These are phyloP conservation scores for Caenorhabditis angaria DNA, from an alignment of 2,888 invertebrate species.

Conservation along the genomic window DNA sequence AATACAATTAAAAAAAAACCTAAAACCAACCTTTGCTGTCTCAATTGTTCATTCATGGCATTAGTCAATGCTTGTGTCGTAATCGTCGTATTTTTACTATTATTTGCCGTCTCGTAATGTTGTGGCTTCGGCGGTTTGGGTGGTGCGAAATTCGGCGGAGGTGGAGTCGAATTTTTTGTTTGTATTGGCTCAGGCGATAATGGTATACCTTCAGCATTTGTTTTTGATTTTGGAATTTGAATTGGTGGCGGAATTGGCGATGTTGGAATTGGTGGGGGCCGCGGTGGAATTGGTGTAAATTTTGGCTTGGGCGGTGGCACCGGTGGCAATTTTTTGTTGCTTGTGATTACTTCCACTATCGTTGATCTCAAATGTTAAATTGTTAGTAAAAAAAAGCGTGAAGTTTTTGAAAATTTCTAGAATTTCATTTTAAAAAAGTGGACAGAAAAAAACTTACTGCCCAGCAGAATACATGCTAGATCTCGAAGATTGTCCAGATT, in stretches of 20 bases:
- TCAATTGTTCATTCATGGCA: conserved; percentile 42
- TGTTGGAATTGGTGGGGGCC: conserved; percentile 21
- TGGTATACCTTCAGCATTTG: not conserved
- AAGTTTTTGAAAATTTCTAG: not conserved
- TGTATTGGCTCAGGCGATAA: conserved; percentile 7
- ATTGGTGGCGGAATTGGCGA: conserved; percentile 42
- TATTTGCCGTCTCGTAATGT: not conserved
- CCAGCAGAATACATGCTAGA: conserved; percentile 34
- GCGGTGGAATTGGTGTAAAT: conserved; percentile 5
- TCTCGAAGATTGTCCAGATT: conserved; percentile 26
- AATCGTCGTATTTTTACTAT: conserved; percentile 12
- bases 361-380: conserved; percentile 33
- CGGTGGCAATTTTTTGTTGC: conserved; percentile 18
- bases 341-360: conserved; percentile 16
- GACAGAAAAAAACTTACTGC: conserved; percentile 22
- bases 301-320: conserved; percentile 20
- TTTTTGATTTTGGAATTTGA: conserved; percentile 18
- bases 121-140: conserved; percentile 36
- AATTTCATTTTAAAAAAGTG: conserved; percentile 1
- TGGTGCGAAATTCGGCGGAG: conserved; percentile 43
- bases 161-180: conserved; percentile 29
- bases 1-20: not conserved
- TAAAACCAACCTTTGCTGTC: conserved; percentile 20
- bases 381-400: conserved; percentile 23
- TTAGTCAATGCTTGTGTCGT: conserved; percentile 40